phyloP scores from a whole-genome alignment of 2,113 vertebrate genomes.

The Callocephalon fimbriatum region DNA sequence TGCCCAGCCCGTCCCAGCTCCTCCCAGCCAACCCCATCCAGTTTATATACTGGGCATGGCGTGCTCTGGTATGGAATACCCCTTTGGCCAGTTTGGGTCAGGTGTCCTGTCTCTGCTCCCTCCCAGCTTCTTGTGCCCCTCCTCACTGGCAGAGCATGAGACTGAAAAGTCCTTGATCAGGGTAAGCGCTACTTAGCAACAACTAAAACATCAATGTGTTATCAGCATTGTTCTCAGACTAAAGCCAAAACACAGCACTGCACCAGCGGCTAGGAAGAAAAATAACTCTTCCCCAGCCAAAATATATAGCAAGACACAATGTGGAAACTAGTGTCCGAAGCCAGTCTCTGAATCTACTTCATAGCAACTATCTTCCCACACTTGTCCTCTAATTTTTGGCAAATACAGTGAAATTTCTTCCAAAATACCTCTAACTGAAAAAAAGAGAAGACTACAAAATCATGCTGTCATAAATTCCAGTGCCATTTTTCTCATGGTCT shows the following conservation, averaged over 20 bases:
- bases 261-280: not conserved
- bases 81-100: not conserved
- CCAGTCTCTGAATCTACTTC: not conserved
- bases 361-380: not conserved
- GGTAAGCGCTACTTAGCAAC: not conserved
- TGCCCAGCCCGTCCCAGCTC: not conserved
- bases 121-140: not conserved
- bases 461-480: not conserved
- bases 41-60: accelerated
- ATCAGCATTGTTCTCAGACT: not conserved
- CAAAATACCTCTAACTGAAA: not conserved
- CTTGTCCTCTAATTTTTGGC: not conserved
- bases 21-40: accelerated
- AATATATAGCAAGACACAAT: not conserved
- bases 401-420: not conserved
- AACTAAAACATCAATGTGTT: not conserved
- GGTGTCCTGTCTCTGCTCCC: not conserved
- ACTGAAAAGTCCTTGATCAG: not conserved
- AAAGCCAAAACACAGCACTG: not conserved
- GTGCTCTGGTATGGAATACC: accelerated
- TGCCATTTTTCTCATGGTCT: not conserved
- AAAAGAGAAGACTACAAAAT: not conserved
- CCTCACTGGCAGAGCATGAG: not conserved
- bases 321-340: not conserved
- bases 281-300: not conserved